These are phyloP conservation scores for Enhydra lutris DNA, from an alignment of 2,113 vertebrate species.

Conservation along the genomic window DNA sequence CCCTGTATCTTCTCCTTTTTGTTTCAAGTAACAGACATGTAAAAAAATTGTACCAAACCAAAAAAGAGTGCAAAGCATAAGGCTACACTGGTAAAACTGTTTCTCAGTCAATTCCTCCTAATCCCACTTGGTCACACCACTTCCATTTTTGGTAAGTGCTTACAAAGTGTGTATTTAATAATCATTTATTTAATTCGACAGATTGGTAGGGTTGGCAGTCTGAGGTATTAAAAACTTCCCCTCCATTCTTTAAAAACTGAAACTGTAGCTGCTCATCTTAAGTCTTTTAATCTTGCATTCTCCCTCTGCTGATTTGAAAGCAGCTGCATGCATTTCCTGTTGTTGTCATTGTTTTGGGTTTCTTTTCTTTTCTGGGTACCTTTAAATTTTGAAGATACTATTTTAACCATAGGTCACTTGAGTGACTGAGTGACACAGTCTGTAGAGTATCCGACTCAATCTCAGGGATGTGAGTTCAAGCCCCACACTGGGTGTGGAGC, in stretches of 20 bases:
- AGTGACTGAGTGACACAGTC: background rate
- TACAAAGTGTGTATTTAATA: background rate
- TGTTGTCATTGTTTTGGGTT: background rate
- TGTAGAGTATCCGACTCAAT: background rate
- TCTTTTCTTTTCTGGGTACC: background rate
- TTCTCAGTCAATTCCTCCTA: background rate
- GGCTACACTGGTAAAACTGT: background rate
- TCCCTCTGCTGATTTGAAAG: background rate
- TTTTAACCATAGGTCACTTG: background rate
- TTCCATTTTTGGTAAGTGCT: background rate
- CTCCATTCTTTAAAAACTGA: constrained; percentile 17
- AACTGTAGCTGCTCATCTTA: background rate
- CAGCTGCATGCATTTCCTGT: background rate
- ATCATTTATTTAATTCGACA: background rate
- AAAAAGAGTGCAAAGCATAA: background rate
- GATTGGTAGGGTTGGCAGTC: background rate
- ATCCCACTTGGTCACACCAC: background rate
- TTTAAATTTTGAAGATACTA: background rate
- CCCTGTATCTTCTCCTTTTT: background rate
- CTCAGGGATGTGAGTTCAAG: background rate
- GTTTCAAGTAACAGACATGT: constrained; percentile 2
- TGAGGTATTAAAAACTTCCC: background rate
- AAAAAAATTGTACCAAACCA: background rate
- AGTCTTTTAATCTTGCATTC: background rate
- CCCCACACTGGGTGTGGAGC: background rate